A percentile compares a stretch with the other conserved stretches of the same genome.
phyloP scores from a whole-genome alignment of 2,113 vertebrate species.

The Otolemur garnettii region DNA sequence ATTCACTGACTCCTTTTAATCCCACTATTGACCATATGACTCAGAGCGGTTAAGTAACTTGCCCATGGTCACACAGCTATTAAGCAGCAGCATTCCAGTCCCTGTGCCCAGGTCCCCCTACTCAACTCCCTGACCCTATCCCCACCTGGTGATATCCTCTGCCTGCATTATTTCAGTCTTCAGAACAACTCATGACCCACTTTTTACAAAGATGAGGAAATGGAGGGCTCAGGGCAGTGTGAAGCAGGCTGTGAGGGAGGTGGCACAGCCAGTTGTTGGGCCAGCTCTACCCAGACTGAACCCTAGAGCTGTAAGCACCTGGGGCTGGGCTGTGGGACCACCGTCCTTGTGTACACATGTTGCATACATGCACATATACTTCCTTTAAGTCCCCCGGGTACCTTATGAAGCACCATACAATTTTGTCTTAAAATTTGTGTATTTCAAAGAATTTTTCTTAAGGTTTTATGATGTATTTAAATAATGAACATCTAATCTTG shows the following conservation, averaged over 20 bases:
- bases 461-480: neutral
- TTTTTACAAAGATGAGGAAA: neutral
- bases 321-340: rapidly evolving
- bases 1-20: neutral
- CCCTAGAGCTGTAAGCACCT: rapidly evolving
- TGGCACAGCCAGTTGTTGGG: neutral
- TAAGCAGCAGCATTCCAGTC: neutral
- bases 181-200: neutral
- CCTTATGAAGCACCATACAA: neutral
- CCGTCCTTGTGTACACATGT: rapidly evolving
- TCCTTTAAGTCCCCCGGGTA: neutral
- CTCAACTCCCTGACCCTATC: neutral
- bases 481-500: neutral
- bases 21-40: neutral
- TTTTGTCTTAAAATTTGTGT: neutral
- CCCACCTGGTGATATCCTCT: neutral
- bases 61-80: neutral
- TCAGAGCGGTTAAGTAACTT: neutral
- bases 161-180: neutral
- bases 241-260: no score
- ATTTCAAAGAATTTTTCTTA: neutral
- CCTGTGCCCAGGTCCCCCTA: neutral
- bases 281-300: neutral
- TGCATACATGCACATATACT: rapidly evolving
- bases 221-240: neutral